Conservation (phyloP, 2,888 invertebrate genomes). For the Cheilosia variabilis region DNA sequence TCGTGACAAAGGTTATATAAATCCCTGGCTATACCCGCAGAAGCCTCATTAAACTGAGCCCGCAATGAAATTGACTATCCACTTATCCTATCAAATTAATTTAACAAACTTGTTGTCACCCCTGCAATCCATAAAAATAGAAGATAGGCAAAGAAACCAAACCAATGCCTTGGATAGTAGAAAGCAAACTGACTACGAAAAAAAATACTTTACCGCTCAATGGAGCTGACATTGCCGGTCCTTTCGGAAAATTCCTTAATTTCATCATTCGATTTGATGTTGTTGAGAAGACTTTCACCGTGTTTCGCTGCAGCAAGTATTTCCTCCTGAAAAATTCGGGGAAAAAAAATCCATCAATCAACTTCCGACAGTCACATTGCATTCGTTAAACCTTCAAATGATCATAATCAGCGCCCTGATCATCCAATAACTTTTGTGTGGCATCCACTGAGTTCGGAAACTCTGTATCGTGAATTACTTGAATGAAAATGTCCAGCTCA, state of each 20-base stretch:
- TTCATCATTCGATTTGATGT: conserved; percentile 86
- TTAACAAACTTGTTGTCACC: conserved; percentile 54
- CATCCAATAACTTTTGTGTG: conserved; percentile 93
- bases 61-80: background rate
- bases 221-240: conserved; percentile 94
- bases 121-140: conserved; percentile 45
- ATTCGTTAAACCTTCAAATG: conserved; percentile 81
- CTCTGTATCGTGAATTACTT: conserved; percentile 94
- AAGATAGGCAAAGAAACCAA: conserved; percentile 71
- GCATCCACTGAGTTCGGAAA: conserved; percentile 97
- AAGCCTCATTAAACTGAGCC: background rate
- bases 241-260: conserved; percentile 87
- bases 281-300: conserved; percentile 93
- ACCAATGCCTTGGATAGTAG: conserved; percentile 64
- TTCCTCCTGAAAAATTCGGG: conserved; percentile 87
- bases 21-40: too few relatives aligned
- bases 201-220: conserved; percentile 89
- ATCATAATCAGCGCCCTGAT: conserved; percentile 89
- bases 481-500: conserved; percentile 93
- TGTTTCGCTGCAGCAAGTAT: conserved; percentile 93
- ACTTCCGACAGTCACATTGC: background rate
- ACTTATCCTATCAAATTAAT: background rate
- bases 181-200: conserved; percentile 57
- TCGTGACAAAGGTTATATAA: too few relatives aligned
- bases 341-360: conserved; percentile 44